These are phyloP conservation scores for Potamilus streckersoni DNA, from an alignment of 1,140 invertebrate genomes.

Conservation along the genomic window DNA sequence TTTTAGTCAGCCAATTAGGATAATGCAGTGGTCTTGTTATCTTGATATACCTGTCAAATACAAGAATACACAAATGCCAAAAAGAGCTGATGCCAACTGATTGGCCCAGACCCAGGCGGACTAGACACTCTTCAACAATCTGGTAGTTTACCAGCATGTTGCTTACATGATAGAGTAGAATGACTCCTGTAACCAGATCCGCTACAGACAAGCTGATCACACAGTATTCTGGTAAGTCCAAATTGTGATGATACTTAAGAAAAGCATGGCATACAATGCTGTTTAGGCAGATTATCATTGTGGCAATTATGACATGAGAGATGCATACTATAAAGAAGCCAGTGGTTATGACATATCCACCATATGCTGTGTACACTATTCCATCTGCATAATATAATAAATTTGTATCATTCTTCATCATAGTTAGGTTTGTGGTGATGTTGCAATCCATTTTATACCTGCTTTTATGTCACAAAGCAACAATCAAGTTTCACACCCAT, in stretches of 20 bases:
- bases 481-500: no score
- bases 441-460: no score
- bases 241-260: not conserved
- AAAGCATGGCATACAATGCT: slow-evolving; percentile 13
- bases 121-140: slow-evolving; percentile 17
- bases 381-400: no score
- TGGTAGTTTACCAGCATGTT: slow-evolving; percentile 24
- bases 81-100: slow-evolving; percentile 16
- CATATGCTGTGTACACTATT: no score
- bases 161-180: slow-evolving; percentile 17
- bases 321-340: slow-evolving; percentile 20
- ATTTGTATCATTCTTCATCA: no score
- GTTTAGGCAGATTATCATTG: slow-evolving; percentile 20
- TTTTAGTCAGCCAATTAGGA: slow-evolving; percentile 9
- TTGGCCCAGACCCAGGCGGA: slow-evolving; percentile 24
- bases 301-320: slow-evolving; percentile 11
- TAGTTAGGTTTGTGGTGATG: no score
- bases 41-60: slow-evolving; percentile 26
- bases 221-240: slow-evolving; percentile 18
- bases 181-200: slow-evolving; percentile 18
- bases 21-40: slow-evolving; percentile 19
- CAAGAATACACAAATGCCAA: slow-evolving; percentile 19
- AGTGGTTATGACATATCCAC: slow-evolving; percentile 6
- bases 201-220: slow-evolving; percentile 20
- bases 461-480: no score